Base-by-base conservation (phyloP, 2,888 invertebrate genomes). In the Epistrophe eligans region DNA sequence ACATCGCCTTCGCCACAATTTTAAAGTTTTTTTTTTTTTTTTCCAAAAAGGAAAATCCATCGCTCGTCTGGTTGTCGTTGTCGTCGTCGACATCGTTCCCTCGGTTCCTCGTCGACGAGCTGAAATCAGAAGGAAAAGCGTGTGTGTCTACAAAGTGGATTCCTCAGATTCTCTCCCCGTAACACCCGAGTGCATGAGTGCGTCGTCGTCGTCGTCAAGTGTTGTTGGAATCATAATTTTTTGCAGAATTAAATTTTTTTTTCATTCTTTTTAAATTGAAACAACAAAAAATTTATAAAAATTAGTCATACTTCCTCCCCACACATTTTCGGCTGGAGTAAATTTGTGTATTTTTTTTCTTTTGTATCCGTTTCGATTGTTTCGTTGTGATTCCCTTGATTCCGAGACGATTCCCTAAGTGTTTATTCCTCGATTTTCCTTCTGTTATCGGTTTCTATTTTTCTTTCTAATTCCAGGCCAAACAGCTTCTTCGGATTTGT, bases 171-270 rank as follows among this genome's bases (percentile, higher is more conserved):
- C 48, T 48, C 67, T 60, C 62, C 60, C 58, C 35, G 67, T n/a
- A 11, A 70, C 67, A 73, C 8, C 67, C 77, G 52, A 60, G 43
- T 58, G 73, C 67, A 70, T 43, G 73, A 35, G 45, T 84, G 66
- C 67, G 72, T 85, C 80, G 67, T 43, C 43, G 38, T 52, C 76
- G 73, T 77, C 84, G n/a, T 64, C 64, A n/a, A n/a, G 43, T 66
- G 64, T 74, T 77, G 72, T 82, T 79, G 70, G 45, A 74, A 74
- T 74, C 73, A 77, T 66, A 73, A 67, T 81, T 81, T 81, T 81
- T 77, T 70, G 70, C 82, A 79, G 73, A 85, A 77, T 81, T 85
- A 81, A 77, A 43, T 66, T 73, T 85, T 60, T 62, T 60, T 57
- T 81, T 67, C 19, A 67, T 28, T 45, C 7, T 28, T 48, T 58